Base-by-base conservation (phyloP, 2,797 vertebrate genomes). In the Alectoris magna region DNA sequence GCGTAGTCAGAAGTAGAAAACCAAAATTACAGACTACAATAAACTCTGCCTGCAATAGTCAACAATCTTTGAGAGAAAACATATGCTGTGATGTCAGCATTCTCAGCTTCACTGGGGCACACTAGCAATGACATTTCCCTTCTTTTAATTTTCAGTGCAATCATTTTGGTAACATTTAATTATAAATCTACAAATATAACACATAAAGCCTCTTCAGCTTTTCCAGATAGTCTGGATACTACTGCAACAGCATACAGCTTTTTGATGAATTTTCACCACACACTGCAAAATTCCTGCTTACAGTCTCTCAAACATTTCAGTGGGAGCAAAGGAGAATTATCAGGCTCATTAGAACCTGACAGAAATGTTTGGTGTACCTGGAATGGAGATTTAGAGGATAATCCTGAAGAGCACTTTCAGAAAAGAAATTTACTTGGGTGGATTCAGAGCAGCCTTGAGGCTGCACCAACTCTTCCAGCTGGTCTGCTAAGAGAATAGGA, bases 11-110 rank as follows among this genome's bases (percentile, higher is more conserved):
- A 92, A 92, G 87, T 34, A 94, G 82, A 95, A 96, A 95, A 87
- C 78, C 90, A 95, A 91, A 95, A 96, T 95, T 95, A 95, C 5
- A 93, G 84, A 72, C 75, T 82, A 91, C 79, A 91, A 87, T 95
- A 94, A 95, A 95, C 58, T 71, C 84, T 90, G 88, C 43, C 75
- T 94, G 77, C 87, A 96, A 91, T 93, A 96, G 94, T 75, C 88
- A 86, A 26, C 81, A 89, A 62, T 83, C 75, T 75, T 94, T 67
- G 88, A 95, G 43, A 83, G 74, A 90, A 96, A 95, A 93, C 87
- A 85, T 75, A 87, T 91, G 88, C 55, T 93, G 72, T 83, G 88
- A 87, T 81, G 94, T 91, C 75, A 75, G 59, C 15, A 70, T 73
- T 83, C 75, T 72, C 79, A 53, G 43, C 59, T 75, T 75, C 63